These are phyloP conservation scores for Trinorchestia longiramus DNA, from an alignment of 1,140 invertebrate species.

Conservation along the genomic window DNA sequence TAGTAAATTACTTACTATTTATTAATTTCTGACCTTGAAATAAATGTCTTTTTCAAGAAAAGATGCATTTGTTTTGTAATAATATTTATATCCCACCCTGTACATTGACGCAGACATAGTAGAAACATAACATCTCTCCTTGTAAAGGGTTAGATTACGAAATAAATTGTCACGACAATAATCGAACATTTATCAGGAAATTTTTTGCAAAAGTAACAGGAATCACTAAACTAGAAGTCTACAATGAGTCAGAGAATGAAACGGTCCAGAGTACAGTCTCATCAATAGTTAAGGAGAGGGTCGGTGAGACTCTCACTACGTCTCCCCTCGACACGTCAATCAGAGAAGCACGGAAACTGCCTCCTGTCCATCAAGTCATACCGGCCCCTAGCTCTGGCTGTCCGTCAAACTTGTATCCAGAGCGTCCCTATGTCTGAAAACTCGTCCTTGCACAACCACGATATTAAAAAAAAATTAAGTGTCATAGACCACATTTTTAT, in stretches of 20 bases:
- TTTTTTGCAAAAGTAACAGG: neutral
- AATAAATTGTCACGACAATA: neutral
- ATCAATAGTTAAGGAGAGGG: neutral
- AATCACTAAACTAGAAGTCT: neutral
- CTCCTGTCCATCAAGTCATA: slow-evolving; percentile 40
- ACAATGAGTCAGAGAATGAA: neutral
- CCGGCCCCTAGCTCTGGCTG: slow-evolving; percentile 15
- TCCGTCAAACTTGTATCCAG: slow-evolving; percentile 27
- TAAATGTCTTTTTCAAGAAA: too few species aligned
- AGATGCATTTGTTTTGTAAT: too few species aligned
- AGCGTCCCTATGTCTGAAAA: neutral
- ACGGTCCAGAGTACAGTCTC: neutral
- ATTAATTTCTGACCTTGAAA: too few species aligned
- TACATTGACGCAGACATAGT: neutral
- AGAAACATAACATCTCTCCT: neutral
- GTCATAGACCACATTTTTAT: neutral
- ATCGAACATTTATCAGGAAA: neutral
- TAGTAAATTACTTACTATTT: too few species aligned
- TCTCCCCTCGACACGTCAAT: slow-evolving; percentile 45
- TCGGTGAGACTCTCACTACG: neutral
- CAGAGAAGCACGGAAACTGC: neutral
- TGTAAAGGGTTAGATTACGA: neutral
- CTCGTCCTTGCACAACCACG: neutral
- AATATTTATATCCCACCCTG: too few species aligned
- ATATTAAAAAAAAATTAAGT: neutral